A percentile compares a stretch with the other conserved stretches of the same genome.
Evolutionary conservation across 1,140 invertebrate species (phyloP).

Genomic region (Ostrea denselamellosa): DNA sequence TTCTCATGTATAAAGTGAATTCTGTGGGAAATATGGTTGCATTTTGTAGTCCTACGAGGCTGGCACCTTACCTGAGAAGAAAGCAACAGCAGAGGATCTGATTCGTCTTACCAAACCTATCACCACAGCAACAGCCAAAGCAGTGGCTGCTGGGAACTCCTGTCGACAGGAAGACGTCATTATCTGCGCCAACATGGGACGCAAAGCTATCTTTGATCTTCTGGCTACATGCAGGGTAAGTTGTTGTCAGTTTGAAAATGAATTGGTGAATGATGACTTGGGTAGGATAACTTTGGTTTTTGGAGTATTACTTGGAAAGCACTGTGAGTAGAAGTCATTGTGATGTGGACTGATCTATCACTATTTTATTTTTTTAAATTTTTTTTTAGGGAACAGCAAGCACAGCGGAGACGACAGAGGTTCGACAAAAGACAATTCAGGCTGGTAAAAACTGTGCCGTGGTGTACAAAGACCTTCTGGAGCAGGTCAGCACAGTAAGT

Average conservation of each 20-base stretch:
- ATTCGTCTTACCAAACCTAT: slow-evolving; percentile 96
- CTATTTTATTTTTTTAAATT: too few species aligned
- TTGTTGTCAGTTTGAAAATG: not conserved
- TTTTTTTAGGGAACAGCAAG: slow-evolving; percentile 85
- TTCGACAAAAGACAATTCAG: slow-evolving; percentile 87
- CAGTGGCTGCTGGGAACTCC: slow-evolving; percentile 95
- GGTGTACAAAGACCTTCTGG: slow-evolving; percentile 89
- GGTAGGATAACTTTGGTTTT: too few species aligned
- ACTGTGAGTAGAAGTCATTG: too few species aligned
- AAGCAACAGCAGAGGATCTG: slow-evolving; percentile 93
- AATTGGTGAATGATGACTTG: too few species aligned
- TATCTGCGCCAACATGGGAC: slow-evolving; percentile 95
- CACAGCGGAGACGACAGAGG: slow-evolving; percentile 90
- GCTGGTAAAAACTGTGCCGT: slow-evolving; percentile 91
- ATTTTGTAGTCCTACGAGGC: slow-evolving; percentile 85
- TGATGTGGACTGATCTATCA: too few species aligned
- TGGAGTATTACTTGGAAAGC: too few species aligned
- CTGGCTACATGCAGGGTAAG: slow-evolving; percentile 90
- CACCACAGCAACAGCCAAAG: slow-evolving; percentile 95
- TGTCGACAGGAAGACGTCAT: slow-evolving; percentile 97
- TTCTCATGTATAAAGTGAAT: too few species aligned
- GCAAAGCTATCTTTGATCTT: slow-evolving; percentile 97
- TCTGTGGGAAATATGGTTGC: not conserved
- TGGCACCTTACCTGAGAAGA: slow-evolving; percentile 79
- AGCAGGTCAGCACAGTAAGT: slow-evolving; percentile 87